These are phyloP conservation scores for Lamellibrachia satsuma DNA, from an alignment of 2,888 invertebrate species.

Conservation along the genomic window DNA sequence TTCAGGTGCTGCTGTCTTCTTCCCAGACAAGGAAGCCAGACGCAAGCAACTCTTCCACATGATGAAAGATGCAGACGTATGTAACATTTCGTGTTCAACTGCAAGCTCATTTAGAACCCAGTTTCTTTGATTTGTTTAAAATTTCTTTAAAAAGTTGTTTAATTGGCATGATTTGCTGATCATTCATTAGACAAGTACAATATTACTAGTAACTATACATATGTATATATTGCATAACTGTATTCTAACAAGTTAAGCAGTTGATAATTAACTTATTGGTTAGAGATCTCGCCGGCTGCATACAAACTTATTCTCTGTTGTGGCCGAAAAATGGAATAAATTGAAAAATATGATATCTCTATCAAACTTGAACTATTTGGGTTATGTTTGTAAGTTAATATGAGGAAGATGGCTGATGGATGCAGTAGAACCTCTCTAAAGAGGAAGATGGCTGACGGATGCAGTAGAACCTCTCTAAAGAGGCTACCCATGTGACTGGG, in stretches of 20 bases:
- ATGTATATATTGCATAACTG: no score
- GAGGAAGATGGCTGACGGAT: background rate
- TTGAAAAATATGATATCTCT: background rate
- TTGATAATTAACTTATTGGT: no score
- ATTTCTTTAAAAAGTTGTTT: no score
- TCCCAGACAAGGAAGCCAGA: conserved; percentile 63
- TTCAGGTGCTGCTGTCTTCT: conserved; percentile 62
- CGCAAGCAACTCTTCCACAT: conserved; percentile 59
- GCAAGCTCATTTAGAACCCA: background rate
- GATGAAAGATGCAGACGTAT: conserved; percentile 45
- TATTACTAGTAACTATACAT: no score
- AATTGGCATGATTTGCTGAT: no score
- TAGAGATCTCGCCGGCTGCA: no score
- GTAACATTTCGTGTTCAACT: conserved; percentile 38
- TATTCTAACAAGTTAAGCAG: no score
- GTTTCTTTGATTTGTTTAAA: no score
- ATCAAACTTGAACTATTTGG: background rate
- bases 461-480: background rate
- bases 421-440: background rate
- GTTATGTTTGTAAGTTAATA: background rate
- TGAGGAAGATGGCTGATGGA: background rate
- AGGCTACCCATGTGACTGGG: background rate
- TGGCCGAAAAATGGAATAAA: background rate
- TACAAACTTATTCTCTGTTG: background rate
- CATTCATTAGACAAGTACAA: no score